These are phyloP conservation scores for Megaceryle alcyon DNA, from an alignment of 2,797 vertebrate species.

Conservation along the genomic window DNA sequence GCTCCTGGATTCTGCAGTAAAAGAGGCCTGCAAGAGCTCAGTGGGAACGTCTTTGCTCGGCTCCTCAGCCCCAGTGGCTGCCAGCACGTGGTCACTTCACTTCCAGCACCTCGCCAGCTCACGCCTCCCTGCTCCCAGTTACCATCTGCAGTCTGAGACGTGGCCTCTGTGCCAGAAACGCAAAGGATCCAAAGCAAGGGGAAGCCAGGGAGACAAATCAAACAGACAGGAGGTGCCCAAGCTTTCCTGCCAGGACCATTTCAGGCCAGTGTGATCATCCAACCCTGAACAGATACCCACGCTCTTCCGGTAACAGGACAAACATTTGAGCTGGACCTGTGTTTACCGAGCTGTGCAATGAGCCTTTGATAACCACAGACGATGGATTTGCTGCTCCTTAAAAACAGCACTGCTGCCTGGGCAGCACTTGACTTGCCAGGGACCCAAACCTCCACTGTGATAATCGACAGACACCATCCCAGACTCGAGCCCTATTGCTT, in stretches of 20 bases:
- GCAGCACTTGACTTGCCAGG: background rate
- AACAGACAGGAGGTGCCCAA: background rate
- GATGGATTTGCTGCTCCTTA: background rate
- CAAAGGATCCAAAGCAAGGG: background rate
- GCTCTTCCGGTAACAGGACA: fast-evolving
- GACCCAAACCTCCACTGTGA: background rate
- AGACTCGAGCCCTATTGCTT: background rate
- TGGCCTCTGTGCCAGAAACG: background rate
- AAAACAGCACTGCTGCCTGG: background rate
- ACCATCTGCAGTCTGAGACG: background rate
- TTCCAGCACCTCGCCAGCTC: background rate
- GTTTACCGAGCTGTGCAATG: background rate
- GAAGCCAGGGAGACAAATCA: slow-evolving; percentile 44
- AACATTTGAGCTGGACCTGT: fast-evolving
- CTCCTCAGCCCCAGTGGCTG: background rate
- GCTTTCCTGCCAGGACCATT: background rate
- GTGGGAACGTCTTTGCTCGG: background rate
- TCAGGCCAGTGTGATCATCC: background rate
- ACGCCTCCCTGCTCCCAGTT: background rate
- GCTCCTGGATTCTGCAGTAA: background rate
- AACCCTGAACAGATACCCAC: fast-evolving
- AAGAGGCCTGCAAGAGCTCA: background rate
- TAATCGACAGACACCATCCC: fast-evolving
- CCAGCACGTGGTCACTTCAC: background rate
- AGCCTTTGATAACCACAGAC: background rate